Evolutionary conservation across 2,888 invertebrate genomes (phyloP).

Genomic region (Thecophora atra): DNA sequence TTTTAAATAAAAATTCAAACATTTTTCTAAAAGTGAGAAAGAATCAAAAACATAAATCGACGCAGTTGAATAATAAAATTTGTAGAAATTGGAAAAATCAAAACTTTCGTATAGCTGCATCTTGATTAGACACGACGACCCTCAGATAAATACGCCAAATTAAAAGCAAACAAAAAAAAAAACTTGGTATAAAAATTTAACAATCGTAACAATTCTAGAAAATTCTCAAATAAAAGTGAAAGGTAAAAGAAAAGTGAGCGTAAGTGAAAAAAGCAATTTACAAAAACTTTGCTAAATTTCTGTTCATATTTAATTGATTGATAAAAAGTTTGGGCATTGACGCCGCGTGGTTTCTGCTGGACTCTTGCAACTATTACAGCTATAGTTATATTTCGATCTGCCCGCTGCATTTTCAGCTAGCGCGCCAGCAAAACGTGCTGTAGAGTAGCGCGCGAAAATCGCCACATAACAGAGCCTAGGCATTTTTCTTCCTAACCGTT

Average conservation of each 20-base stretch:
- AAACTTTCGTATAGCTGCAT: conserved; percentile 64
- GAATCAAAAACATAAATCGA: conserved; percentile 44
- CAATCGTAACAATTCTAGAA: conserved; percentile 39
- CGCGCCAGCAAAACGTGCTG: too few species aligned
- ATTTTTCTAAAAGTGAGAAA: conserved; percentile 46
- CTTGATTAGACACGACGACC: conserved; percentile 58
- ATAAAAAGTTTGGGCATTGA: background rate
- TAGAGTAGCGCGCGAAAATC: conserved; percentile 24
- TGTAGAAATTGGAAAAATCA: conserved; percentile 62
- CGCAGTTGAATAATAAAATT: conserved; percentile 54
- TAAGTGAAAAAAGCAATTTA: conserved; percentile 35
- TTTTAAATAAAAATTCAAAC: conserved; percentile 23
- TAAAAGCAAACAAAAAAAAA: conserved; percentile 25
- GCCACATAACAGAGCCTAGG: conserved; percentile 16
- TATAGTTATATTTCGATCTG: background rate
- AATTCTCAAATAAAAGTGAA: conserved; percentile 29
- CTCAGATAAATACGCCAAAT: conserved; percentile 41
- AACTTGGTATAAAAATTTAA: conserved; percentile 22
- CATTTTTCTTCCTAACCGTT: background rate
- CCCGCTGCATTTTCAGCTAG: too few species aligned
- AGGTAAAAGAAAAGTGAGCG: conserved; percentile 37
- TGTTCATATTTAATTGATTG: conserved; percentile 1
- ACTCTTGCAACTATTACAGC: conserved; percentile 10
- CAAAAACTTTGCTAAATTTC: conserved; percentile 21
- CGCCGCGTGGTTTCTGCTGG: conserved; percentile 17